These are phyloP conservation scores for Cydia pomonella DNA, from an alignment of 1,140 invertebrate species.

Conservation along the genomic window DNA sequence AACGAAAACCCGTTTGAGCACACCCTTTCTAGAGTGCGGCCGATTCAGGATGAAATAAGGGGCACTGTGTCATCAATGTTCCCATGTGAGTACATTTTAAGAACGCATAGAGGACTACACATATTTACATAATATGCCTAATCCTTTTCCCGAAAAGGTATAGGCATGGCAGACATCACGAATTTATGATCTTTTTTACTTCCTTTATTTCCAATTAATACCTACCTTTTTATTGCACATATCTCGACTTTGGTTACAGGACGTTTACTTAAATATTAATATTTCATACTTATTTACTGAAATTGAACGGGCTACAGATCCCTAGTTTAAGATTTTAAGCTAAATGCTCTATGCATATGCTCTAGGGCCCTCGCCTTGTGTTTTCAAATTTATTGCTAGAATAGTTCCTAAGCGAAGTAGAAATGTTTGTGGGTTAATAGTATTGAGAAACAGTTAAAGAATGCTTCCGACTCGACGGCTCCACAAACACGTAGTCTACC, in stretches of 20 bases:
- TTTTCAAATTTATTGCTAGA: background rate
- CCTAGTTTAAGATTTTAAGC: too few species aligned
- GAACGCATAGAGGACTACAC: background rate
- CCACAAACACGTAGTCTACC: background rate
- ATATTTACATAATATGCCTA: background rate
- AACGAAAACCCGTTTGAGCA: slow-evolving; percentile 19
- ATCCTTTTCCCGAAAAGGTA: background rate
- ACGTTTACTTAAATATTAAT: too few species aligned
- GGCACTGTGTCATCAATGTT: slow-evolving; percentile 6
- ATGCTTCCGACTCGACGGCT: background rate
- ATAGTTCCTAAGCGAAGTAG: background rate
- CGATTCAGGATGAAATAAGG: background rate
- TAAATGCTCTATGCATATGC: too few species aligned
- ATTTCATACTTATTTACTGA: too few species aligned
- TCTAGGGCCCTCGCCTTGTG: too few species aligned
- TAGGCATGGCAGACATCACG: too few species aligned
- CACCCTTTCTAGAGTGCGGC: slow-evolving; percentile 2
- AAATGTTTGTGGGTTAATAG: slow-evolving; percentile 19
- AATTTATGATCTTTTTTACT: too few species aligned
- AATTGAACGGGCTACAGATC: too few species aligned
- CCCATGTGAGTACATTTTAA: background rate
- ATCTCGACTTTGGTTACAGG: too few species aligned
- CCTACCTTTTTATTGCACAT: too few species aligned
- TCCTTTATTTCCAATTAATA: too few species aligned
- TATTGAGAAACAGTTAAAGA: slow-evolving; percentile 28